A percentile compares a stretch with the other conserved stretches of the same genome.
Evolutionary conservation across 2,888 invertebrate genomes (phyloP).

Genomic region (Galeruca laticollis): DNA sequence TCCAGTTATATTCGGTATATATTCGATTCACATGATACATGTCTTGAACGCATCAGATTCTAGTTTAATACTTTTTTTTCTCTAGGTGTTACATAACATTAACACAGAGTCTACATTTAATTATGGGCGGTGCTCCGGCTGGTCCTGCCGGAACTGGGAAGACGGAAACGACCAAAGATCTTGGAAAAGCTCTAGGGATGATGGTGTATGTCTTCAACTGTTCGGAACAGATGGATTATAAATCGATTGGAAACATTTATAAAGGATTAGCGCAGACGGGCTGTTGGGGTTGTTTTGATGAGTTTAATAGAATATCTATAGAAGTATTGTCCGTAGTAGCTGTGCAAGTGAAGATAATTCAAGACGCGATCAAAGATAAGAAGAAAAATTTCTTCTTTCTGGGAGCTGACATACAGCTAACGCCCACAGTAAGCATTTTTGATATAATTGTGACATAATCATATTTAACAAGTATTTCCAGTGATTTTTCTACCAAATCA

Average conservation of each 20-base stretch:
- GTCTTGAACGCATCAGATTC: too few species aligned
- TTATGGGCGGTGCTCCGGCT: conserved; percentile 97
- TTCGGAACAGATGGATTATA: conserved; percentile 97
- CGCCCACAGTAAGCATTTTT: conserved; percentile 71
- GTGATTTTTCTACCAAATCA: too few species aligned
- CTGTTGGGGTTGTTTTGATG: conserved; percentile 97
- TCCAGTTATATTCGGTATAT: too few species aligned
- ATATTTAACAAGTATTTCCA: too few species aligned
- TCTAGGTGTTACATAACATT: conserved; percentile 91
- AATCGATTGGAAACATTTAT: conserved; percentile 94
- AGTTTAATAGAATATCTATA: conserved; percentile 94
- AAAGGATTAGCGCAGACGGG: conserved; percentile 96
- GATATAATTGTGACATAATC: background rate
- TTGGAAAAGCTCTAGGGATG: conserved; percentile 92
- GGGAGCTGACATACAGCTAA: conserved; percentile 82
- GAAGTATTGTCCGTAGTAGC: conserved; percentile 96
- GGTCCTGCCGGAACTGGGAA: conserved; percentile 97
- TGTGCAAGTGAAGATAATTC: conserved; percentile 88
- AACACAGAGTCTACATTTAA: conserved; percentile 83
- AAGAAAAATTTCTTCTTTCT: conserved; percentile 86
- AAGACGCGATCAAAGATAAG: conserved; percentile 88
- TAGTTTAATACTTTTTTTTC: too few species aligned
- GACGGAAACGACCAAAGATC: conserved; percentile 96
- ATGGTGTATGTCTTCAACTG: conserved; percentile 97
- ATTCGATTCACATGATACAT: too few species aligned